These are phyloP conservation scores for Lota lota DNA, from an alignment of 2,113 vertebrate genomes.

Conservation along the genomic window DNA sequence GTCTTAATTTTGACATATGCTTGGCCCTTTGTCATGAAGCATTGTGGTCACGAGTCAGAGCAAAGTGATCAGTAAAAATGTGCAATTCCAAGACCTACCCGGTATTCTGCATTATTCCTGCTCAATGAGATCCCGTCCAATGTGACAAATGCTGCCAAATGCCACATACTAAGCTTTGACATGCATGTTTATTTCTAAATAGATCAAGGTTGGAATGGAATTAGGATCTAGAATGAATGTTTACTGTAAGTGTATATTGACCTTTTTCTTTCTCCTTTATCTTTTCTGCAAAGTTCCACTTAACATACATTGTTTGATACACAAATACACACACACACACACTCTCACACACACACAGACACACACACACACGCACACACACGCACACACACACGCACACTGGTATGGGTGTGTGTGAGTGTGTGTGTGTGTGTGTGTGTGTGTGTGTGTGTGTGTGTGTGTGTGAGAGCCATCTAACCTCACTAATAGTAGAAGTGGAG, in stretches of 20 bases:
- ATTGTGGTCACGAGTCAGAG: constrained; percentile 26
- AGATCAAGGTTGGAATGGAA: not conserved
- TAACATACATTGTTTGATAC: not conserved
- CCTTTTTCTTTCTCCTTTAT: not conserved
- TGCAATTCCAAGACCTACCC: constrained; percentile 30
- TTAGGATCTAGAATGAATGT: not conserved
- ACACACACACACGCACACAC: too few relatives aligned
- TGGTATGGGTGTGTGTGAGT: too few relatives aligned
- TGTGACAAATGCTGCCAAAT: constrained; percentile 24
- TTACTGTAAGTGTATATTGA: not conserved
- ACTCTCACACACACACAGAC: too few relatives aligned
- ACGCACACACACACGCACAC: too few relatives aligned
- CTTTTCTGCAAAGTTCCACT: not conserved
- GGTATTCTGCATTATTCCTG: constrained; percentile 7
- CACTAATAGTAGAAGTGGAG: too few relatives aligned
- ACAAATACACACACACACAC: too few relatives aligned
- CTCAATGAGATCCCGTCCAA: constrained; percentile 22
- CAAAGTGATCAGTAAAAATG: constrained; percentile 34
- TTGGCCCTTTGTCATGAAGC: constrained; percentile 5
- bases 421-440: too few relatives aligned
- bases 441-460: too few relatives aligned
- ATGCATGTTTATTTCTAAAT: constrained; percentile 6
- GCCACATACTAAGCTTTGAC: constrained; percentile 5
- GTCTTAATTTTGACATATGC: constrained; percentile 6
- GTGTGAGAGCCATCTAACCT: too few relatives aligned